Evolutionary conservation across 2,888 invertebrate genomes (phyloP).

Genomic region (Xestia ashworthii): DNA sequence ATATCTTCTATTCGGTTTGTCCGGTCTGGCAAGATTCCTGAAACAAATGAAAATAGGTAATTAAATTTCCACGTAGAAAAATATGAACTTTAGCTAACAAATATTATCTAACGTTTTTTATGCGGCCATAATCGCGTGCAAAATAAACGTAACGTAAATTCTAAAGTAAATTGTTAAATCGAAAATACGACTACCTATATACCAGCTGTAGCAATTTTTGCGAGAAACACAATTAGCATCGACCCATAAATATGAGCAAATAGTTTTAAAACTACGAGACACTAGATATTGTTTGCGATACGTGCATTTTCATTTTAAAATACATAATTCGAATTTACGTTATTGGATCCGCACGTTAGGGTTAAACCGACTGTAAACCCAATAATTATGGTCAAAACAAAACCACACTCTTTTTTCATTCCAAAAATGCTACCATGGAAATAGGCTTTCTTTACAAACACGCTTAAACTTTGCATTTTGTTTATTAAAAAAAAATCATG

Average conservation of each 20-base stretch:
- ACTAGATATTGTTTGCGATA: not conserved
- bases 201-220: not conserved
- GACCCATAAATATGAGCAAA: not conserved
- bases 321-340: not conserved
- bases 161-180: not conserved
- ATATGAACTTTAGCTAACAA: not conserved
- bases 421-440: not conserved
- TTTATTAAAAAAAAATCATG: not conserved
- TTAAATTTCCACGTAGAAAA: not conserved
- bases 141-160: not conserved
- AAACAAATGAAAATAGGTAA: slow-evolving; percentile 66
- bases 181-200: not conserved
- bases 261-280: not conserved
- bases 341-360: not conserved
- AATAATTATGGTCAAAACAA: not conserved
- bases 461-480: not conserved
- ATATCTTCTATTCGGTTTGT: slow-evolving; percentile 85
- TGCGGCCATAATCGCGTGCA: not conserved
- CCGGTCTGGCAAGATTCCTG: slow-evolving; percentile 86
- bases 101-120: not conserved
- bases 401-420: not conserved
- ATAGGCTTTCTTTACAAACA: not conserved
- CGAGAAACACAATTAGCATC: not conserved
- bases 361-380: not conserved
- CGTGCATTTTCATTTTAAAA: not conserved